Conservation (phyloP, 2,888 invertebrate genomes). For the Holacanthella duospinosa region DNA sequence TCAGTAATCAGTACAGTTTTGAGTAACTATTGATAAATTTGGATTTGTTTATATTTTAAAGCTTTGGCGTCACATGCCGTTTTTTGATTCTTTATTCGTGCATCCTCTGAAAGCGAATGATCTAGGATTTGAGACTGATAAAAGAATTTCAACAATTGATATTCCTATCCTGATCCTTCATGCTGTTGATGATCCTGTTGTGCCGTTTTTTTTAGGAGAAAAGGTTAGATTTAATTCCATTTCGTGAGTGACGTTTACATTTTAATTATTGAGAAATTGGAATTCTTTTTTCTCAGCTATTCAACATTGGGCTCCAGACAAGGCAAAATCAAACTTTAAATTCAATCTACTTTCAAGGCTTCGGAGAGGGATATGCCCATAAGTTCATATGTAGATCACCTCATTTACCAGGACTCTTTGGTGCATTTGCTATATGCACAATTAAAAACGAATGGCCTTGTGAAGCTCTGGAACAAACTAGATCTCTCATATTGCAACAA, state of each 20-base stretch:
- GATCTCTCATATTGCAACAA: not conserved
- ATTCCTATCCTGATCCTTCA: conserved; percentile 79
- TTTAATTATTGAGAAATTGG: conserved; percentile 6
- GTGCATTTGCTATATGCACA: conserved; percentile 17
- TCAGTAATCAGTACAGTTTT: not conserved
- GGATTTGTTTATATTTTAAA: conserved; percentile 42
- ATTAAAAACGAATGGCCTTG: conserved; percentile 9
- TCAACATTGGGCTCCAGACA: conserved; percentile 51
- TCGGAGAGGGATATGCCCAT: conserved; percentile 56
- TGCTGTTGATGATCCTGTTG: conserved; percentile 71
- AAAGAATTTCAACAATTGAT: conserved; percentile 52
- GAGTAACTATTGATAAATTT: not conserved
- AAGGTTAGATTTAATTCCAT: conserved; percentile 50
- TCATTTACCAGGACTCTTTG: conserved; percentile 38
- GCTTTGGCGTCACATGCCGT: conserved; percentile 71
- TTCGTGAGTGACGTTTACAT: not conserved
- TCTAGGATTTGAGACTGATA: conserved; percentile 67
- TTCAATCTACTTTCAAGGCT: conserved; percentile 58
- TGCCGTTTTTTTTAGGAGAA: conserved; percentile 68
- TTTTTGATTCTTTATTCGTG: conserved; percentile 66
- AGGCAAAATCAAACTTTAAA: conserved; percentile 51
- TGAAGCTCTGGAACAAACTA: not conserved
- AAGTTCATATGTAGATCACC: conserved; percentile 71
- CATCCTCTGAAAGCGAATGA: conserved; percentile 61
- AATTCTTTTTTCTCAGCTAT: conserved; percentile 47